These are phyloP conservation scores for Enteromius paludinosus DNA, from an alignment of 2,797 vertebrate species.

Conservation along the genomic window DNA sequence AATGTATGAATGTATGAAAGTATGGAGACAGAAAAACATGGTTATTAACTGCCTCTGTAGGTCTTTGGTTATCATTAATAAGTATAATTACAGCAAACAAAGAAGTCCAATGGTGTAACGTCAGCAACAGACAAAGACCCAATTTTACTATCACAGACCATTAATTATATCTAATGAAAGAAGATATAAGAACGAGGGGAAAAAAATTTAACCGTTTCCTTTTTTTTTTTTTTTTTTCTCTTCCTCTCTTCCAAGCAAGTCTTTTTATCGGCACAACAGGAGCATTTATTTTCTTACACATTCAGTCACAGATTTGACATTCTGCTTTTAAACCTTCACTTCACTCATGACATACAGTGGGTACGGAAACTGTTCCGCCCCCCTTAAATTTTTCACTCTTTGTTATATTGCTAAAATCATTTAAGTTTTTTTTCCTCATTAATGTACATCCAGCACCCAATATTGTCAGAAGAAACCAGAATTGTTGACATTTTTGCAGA, in stretches of 20 bases:
- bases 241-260: background rate
- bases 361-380: too few relatives aligned
- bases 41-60: slow-evolving; percentile 67
- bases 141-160: slow-evolving; percentile 66
- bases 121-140: slow-evolving; percentile 64
- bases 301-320: slow-evolving; percentile 27
- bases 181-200: slow-evolving; percentile 6
- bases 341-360: slow-evolving; percentile 5
- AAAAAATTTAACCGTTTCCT: slow-evolving; percentile 54
- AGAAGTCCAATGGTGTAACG: slow-evolving; percentile 63
- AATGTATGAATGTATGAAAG: too few relatives aligned
- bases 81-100: slow-evolving; percentile 77
- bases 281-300: slow-evolving; percentile 16
- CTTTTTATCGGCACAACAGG: slow-evolving; percentile 29
- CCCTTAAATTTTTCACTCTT: too few relatives aligned
- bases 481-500: too few relatives aligned
- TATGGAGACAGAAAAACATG: slow-evolving; percentile 63
- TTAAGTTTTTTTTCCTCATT: too few relatives aligned
- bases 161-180: slow-evolving; percentile 71
- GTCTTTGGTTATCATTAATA: slow-evolving; percentile 71
- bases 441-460: too few relatives aligned
- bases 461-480: too few relatives aligned
- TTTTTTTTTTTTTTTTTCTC: slow-evolving; percentile 53
- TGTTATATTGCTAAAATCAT: too few relatives aligned
- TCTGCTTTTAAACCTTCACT: slow-evolving; percentile 16